Conservation (phyloP, 2,797 vertebrate genomes). For the Podarcis siculus region DNA sequence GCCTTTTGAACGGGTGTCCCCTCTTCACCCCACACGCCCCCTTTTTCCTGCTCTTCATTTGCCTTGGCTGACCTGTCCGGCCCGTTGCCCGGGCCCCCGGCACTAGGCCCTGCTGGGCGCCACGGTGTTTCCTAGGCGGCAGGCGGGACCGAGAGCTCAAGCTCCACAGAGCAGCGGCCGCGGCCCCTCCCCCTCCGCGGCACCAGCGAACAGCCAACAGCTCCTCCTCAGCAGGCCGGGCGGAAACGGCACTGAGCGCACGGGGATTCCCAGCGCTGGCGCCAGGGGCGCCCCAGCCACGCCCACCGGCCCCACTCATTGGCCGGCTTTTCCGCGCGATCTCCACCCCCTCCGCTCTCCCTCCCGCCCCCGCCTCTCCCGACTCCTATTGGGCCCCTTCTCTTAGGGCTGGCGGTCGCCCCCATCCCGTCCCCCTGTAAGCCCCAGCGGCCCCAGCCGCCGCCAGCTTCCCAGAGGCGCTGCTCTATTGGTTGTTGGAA, state of each 20-base stretch:
- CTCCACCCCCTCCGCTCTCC: neutral
- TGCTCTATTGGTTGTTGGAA: slow-evolving; percentile 51
- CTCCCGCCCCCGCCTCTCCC: neutral
- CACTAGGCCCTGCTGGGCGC: slow-evolving; percentile 87
- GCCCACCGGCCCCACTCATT: slow-evolving; percentile 61
- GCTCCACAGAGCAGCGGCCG: slow-evolving; percentile 43
- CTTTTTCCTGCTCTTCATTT: neutral
- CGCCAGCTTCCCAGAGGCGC: slow-evolving; percentile 47
- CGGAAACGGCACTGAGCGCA: slow-evolving; percentile 93
- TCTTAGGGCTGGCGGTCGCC: neutral
- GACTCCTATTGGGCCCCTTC: slow-evolving; percentile 13
- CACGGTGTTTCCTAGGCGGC: slow-evolving; percentile 89
- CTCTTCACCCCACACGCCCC: neutral
- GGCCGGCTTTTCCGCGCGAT: slow-evolving; percentile 30
- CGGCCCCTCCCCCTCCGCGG: slow-evolving; percentile 88
- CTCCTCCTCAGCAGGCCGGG: slow-evolving; percentile 81
- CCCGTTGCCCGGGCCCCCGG: slow-evolving; percentile 61
- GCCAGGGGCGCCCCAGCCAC: slow-evolving; percentile 86
- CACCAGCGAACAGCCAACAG: slow-evolving; percentile 58
- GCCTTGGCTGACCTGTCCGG: slow-evolving; percentile 54
- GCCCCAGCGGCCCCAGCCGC: slow-evolving; percentile 33
- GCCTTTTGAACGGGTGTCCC: neutral
- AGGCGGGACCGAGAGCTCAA: slow-evolving; percentile 46
- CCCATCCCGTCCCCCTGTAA: neutral
- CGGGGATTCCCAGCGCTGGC: slow-evolving; percentile 90